Conservation (phyloP, 2,113 vertebrate genomes). For the Ginglymostoma cirratum region DNA sequence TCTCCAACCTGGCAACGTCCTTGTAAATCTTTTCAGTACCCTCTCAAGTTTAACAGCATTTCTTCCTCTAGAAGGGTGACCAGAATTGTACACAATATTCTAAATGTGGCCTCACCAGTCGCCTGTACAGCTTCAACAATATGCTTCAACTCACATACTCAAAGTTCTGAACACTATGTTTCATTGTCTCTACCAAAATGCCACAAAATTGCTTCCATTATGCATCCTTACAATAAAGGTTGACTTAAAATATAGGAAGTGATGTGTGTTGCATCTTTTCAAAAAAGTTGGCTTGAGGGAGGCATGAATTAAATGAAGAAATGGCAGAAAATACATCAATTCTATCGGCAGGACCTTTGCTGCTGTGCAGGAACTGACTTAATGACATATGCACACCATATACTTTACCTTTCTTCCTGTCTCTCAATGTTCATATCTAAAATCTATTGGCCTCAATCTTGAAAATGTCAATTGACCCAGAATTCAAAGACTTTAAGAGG, state of each 20-base stretch:
- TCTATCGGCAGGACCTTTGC: neutral
- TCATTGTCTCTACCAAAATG: neutral
- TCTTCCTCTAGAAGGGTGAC: too few relatives aligned
- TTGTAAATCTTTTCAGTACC: too few relatives aligned
- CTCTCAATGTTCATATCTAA: neutral
- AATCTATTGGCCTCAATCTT: neutral
- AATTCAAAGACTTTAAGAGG: neutral
- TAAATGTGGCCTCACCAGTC: too few relatives aligned
- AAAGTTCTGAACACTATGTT: neutral
- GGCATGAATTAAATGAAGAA: neutral
- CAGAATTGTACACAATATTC: too few relatives aligned
- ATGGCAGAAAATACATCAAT: neutral
- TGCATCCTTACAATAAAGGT: neutral
- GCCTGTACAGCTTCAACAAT: too few relatives aligned
- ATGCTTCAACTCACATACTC: too few relatives aligned
- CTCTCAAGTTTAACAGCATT: too few relatives aligned
- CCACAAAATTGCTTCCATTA: neutral
- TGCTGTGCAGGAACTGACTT: neutral
- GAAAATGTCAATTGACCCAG: neutral
- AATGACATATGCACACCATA: neutral
- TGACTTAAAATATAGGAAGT: too few relatives aligned
- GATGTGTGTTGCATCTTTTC: too few relatives aligned
- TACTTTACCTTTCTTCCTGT: neutral
- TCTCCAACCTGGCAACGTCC: too few relatives aligned
- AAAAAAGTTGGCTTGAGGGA: too few relatives aligned